Evolutionary conservation across 2,888 invertebrate genomes (phyloP).

Genomic region (Ornithoptera alexandrae): DNA sequence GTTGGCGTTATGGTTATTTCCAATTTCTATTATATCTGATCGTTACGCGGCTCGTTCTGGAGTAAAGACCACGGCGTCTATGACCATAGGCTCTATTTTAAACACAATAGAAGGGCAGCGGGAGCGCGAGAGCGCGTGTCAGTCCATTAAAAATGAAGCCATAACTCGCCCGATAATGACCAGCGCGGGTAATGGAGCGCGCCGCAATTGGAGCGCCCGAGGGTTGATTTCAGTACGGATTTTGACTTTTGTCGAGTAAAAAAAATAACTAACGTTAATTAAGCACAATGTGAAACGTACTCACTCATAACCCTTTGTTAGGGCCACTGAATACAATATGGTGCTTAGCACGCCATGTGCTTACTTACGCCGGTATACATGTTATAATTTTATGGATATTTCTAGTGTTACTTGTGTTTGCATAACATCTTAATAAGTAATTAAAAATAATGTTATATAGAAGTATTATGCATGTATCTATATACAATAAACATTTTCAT

Average conservation of each 20-base stretch:
- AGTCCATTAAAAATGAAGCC: conserved; percentile 52
- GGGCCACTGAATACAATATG: conserved; percentile 5
- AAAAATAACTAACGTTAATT: conserved; percentile 26
- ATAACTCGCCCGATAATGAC: conserved; percentile 54
- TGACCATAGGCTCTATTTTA: conserved; percentile 20
- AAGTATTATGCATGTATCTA: no score
- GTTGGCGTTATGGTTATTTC: no score
- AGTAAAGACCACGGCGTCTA: background rate
- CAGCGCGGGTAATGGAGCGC: conserved; percentile 45
- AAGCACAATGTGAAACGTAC: conserved; percentile 10
- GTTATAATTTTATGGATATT: no score
- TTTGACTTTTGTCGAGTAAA: conserved; percentile 30
- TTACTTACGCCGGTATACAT: background rate
- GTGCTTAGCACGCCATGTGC: conserved; percentile 19
- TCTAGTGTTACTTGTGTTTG: no score
- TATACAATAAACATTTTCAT: no score
- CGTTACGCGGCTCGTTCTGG: no score
- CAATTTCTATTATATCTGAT: no score
- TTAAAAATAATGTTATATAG: no score
- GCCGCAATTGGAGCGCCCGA: conserved; percentile 37
- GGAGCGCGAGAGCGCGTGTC: conserved; percentile 36
- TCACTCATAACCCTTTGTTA: conserved; percentile 30
- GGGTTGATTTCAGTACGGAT: conserved; percentile 35
- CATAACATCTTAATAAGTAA: no score
- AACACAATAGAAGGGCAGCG: conserved; percentile 35